Percentiles rank a stretch among this genome's conserved stretches.
These are phyloP conservation scores for Podarcis raffonei DNA, from an alignment of 2,113 vertebrate species.

Conservation along the genomic window DNA sequence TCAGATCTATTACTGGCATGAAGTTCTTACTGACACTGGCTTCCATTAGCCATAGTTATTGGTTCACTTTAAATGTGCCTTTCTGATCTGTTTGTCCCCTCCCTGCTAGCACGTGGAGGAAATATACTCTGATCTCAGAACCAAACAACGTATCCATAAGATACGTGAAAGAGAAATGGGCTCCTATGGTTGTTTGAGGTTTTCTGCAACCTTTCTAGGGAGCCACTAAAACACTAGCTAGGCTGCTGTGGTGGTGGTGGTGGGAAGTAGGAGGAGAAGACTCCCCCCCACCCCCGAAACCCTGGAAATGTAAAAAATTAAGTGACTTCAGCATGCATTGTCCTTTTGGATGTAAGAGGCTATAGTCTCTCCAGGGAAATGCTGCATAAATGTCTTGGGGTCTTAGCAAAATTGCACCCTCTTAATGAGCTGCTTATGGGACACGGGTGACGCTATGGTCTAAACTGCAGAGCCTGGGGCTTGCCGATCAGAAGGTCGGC, in stretches of 20 bases:
- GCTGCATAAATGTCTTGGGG: neutral
- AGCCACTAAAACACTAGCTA: neutral
- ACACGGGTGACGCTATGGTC: no score
- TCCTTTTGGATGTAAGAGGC: neutral
- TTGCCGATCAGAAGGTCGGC: no score
- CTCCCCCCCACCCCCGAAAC: neutral
- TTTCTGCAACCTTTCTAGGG: neutral
- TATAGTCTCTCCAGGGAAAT: no score
- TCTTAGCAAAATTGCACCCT: neutral
- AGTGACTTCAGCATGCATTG: neutral
- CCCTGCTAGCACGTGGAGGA: no score
- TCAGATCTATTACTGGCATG: neutral
- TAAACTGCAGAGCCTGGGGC: no score
- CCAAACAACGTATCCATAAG: neutral
- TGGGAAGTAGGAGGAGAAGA: neutral
- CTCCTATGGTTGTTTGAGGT: neutral
- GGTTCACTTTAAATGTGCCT: no score
- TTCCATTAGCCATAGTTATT: no score
- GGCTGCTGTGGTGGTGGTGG: neutral
- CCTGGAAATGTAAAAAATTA: neutral
- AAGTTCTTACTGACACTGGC: neutral
- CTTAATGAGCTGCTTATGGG: neutral
- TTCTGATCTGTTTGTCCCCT: no score
- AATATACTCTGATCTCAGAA: neutral
- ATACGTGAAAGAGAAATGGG: neutral